A percentile compares a stretch with the other conserved stretches of the same genome.
phyloP scores from a whole-genome alignment of 2,888 invertebrate genomes.

The Luperina testacea region DNA sequence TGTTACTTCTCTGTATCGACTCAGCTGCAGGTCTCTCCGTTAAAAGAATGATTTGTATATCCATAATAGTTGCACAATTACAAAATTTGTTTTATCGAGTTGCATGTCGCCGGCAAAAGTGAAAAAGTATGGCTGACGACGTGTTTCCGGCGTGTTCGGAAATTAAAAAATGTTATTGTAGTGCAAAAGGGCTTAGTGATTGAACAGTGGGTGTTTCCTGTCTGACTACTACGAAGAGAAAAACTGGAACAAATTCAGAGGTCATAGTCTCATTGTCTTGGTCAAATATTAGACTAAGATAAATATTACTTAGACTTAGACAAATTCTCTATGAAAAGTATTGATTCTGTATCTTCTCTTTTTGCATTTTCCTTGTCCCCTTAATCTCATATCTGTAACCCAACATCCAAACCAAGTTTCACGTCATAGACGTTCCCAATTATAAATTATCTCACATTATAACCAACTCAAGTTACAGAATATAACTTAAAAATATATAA shows the following conservation, averaged over 20 bases:
- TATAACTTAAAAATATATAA: constrained; percentile 64
- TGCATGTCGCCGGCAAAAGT: no score
- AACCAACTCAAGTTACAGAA: constrained; percentile 55
- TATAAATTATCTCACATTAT: constrained; percentile 55
- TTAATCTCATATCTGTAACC: neutral
- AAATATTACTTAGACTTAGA: neutral
- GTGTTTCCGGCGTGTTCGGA: no score
- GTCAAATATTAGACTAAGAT: neutral
- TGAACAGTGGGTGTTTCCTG: neutral
- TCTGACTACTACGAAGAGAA: neutral
- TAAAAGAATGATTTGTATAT: no score
- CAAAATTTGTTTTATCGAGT: no score
- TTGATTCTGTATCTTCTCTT: neutral
- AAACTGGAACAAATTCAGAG: neutral
- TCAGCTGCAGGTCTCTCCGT: no score
- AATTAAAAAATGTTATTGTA: no score
- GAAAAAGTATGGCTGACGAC: no score
- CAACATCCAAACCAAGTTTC: neutral
- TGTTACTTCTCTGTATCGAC: no score
- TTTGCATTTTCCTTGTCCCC: neutral
- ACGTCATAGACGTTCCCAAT: constrained; percentile 38
- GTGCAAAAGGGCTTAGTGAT: no score
- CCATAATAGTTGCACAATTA: no score
- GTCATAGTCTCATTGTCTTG: neutral
- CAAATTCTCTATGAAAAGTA: neutral